Conservation (phyloP, 2,113 vertebrate genomes). For the Felis catus region DNA sequence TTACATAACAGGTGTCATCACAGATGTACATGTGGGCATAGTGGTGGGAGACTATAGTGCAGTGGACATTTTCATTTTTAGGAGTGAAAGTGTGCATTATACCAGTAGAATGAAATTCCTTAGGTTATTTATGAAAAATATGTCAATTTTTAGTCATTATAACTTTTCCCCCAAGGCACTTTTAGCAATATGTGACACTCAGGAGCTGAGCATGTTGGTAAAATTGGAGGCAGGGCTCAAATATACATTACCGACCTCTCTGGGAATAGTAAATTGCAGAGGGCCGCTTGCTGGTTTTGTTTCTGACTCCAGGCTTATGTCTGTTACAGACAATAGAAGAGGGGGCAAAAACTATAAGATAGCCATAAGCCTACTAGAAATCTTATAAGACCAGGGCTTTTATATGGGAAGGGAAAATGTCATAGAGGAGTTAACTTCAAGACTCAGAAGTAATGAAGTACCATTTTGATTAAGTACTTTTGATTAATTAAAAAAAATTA, state of each 20-base stretch:
- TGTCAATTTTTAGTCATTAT: neutral
- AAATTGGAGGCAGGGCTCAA: neutral
- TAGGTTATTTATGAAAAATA: neutral
- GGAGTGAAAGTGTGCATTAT: neutral
- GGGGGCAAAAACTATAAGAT: neutral
- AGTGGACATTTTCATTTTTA: neutral
- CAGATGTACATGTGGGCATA: neutral
- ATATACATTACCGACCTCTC: conserved; percentile 13
- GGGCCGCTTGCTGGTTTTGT: neutral
- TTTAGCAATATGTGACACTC: neutral
- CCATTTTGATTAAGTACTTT: neutral
- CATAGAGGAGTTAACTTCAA: neutral
- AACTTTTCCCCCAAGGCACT: neutral
- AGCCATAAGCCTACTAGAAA: neutral
- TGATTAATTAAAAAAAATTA: neutral
- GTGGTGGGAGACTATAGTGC: neutral
- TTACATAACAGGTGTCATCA: neutral
- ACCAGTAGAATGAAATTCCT: neutral
- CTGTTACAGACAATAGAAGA: neutral
- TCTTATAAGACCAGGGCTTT: neutral
- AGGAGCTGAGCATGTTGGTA: neutral
- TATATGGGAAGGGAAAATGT: neutral
- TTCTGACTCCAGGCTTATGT: neutral
- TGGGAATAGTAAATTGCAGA: neutral
- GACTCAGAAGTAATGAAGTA: neutral